Conservation (phyloP, 2,888 invertebrate species). For the Anthophora plumipes region DNA sequence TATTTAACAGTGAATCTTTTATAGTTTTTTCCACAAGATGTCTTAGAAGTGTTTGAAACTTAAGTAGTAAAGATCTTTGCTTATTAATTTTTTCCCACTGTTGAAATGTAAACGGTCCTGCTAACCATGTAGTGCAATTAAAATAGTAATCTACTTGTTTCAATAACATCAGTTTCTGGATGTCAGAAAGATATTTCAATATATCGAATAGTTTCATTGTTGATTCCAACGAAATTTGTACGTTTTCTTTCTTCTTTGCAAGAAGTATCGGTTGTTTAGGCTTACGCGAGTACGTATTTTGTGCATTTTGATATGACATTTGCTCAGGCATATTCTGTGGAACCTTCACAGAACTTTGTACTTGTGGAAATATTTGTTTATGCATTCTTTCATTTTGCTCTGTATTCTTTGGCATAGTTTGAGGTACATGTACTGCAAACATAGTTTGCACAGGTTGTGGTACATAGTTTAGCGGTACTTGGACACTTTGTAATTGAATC, state of each 20-base stretch:
- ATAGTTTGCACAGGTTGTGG: neutral
- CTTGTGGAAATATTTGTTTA: neutral
- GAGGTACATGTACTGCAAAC: neutral
- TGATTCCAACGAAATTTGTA: conserved; percentile 25
- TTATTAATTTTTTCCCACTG: conserved; percentile 19
- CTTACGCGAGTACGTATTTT: neutral
- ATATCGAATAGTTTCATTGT: conserved; percentile 7
- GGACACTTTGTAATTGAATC: neutral
- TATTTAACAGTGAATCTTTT: neutral
- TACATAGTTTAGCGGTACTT: no score
- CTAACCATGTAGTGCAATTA: conserved; percentile 24
- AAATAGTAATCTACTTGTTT: conserved; percentile 34
- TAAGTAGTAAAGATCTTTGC: conserved; percentile 24
- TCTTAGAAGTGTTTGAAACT: conserved; percentile 37
- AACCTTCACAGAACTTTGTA: no score
- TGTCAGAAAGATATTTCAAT: conserved; percentile 28
- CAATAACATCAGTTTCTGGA: conserved; percentile 34
- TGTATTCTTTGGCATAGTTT: neutral
- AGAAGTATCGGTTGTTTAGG: neutral
- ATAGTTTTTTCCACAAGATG: conserved; percentile 20
- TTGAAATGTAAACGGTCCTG: conserved; percentile 10
- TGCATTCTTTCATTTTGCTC: conserved; percentile 2
- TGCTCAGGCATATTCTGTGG: neutral
- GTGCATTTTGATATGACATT: neutral
- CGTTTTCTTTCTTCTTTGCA: neutral